Base-by-base conservation (phyloP, 2,888 invertebrate species). In the Ptychoptera albimana region DNA sequence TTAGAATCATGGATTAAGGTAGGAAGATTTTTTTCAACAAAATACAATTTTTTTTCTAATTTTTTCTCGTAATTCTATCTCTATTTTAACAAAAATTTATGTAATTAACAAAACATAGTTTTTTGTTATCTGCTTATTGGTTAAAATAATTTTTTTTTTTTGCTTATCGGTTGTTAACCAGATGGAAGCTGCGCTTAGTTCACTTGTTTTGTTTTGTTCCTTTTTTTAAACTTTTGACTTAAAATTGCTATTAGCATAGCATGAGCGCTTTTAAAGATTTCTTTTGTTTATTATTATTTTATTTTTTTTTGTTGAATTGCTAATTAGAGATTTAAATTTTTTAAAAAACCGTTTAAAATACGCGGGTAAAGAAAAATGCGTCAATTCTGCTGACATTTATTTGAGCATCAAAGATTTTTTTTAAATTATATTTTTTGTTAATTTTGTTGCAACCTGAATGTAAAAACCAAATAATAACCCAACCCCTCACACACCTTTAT, bases 1-100 rank as follows among this genome's bases (percentile, higher is more conserved):
- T 66, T 92, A 60, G 88, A 86, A 59, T 78, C 73, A 56, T 87
- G 84, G 82, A 84, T 91, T 56, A 73, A 81, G 66, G 91, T 89
- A 74, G 77, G 80, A 75, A 53, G 34, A 50, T 45, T 49, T 31
- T 40, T 15, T 13, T 30, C 36, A 11, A 23, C n/a, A 37, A 37
- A n/a, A 31, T 29, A 5, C 39, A 13, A 8, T 10, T 37, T 13
- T 29, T 35, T 29, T 39, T 35, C 12, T 42, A n/a, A n/a, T n/a
- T n/a, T 32, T 36, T 39, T 34, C 29, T 16, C 23, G 23, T 35
- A 36, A 29, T 2, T 30, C 14, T 29, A 29, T 32, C 5, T 9
- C 31, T 13, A 35, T 35, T 44, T 36, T 34, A 23, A 7, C 23
- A 5, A 23, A 23, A 23, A n/a, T n/a, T 23, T 23, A 23, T 23